Evolutionary conservation across 2,888 invertebrate genomes (phyloP).

Genomic region (Chironomus tentans): DNA sequence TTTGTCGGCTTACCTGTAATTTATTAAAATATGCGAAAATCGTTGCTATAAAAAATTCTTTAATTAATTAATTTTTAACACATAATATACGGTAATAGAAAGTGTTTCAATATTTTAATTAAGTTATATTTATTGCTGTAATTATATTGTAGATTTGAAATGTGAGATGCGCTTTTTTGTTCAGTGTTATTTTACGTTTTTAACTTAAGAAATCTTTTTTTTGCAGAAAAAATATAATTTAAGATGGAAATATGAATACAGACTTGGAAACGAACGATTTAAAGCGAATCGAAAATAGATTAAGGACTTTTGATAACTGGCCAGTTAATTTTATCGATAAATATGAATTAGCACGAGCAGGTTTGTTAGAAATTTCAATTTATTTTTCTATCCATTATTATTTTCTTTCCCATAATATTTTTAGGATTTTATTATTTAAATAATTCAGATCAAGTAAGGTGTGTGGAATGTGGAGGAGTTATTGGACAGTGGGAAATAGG

Average conservation of each 20-base stretch:
- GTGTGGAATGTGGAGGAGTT: conserved; percentile 71
- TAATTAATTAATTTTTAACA: too few relatives aligned
- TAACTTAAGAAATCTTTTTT: background rate
- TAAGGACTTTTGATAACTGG: conserved; percentile 7
- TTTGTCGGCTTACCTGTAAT: too few relatives aligned
- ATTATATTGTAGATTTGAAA: too few relatives aligned
- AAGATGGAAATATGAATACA: background rate
- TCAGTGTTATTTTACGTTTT: background rate
- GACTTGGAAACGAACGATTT: background rate
- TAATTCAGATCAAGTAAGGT: conserved; percentile 61
- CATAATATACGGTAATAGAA: too few relatives aligned
- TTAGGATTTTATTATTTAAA: conserved; percentile 63
- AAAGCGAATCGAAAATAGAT: conserved; percentile 6
- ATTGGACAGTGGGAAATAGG: conserved; percentile 66
- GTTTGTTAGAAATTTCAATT: conserved; percentile 35
- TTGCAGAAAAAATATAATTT: background rate
- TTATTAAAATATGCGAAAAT: too few relatives aligned
- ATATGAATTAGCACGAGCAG: conserved; percentile 66
- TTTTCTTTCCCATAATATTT: background rate
- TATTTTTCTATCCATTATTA: background rate
- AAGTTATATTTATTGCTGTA: too few relatives aligned
- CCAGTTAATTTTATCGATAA: conserved; percentile 47
- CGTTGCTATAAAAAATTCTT: too few relatives aligned
- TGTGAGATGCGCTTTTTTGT: background rate
- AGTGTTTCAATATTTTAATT: too few relatives aligned